Percentiles rank a stretch among this genome's conserved stretches.
Conservation (phyloP, 2,113 vertebrate genomes). For the Syrrhaptes paradoxus region DNA sequence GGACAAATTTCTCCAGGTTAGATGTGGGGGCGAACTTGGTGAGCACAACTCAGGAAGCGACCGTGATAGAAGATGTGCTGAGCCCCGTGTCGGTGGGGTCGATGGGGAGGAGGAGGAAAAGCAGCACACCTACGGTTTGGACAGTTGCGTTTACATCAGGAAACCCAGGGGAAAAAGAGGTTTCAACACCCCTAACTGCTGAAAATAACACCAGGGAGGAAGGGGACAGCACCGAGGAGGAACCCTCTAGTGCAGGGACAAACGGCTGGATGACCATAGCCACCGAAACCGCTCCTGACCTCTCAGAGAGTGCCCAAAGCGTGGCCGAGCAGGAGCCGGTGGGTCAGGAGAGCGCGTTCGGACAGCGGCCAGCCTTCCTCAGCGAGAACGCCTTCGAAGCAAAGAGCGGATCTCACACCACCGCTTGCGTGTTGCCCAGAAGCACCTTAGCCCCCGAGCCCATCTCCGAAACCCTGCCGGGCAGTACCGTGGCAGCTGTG, state of each 20-base stretch:
- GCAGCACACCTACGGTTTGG: neutral
- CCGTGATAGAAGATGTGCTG: neutral
- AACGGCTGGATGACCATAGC: constrained; percentile 8
- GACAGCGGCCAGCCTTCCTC: neutral
- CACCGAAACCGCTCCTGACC: neutral
- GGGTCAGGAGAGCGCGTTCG: rapidly evolving
- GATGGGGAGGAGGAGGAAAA: neutral
- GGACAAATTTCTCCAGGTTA: neutral
- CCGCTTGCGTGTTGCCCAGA: neutral
- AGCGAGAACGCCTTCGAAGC: neutral
- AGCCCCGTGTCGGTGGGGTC: neutral
- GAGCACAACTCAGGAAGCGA: constrained; percentile 19
- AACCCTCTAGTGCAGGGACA: rapidly evolving
- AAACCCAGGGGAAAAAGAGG: neutral
- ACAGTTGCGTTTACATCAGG: rapidly evolving
- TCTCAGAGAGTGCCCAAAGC: neutral
- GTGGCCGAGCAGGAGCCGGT: rapidly evolving
- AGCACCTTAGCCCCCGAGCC: neutral
- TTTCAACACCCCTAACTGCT: rapidly evolving
- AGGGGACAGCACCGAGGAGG: neutral
- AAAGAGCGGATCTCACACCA: rapidly evolving
- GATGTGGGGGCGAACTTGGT: constrained; percentile 19
- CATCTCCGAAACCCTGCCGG: rapidly evolving
- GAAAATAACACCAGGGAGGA: neutral
- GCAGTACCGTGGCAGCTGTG: neutral